Conservation (phyloP, 2,797 vertebrate species). For the Halcyon chelicuti region DNA sequence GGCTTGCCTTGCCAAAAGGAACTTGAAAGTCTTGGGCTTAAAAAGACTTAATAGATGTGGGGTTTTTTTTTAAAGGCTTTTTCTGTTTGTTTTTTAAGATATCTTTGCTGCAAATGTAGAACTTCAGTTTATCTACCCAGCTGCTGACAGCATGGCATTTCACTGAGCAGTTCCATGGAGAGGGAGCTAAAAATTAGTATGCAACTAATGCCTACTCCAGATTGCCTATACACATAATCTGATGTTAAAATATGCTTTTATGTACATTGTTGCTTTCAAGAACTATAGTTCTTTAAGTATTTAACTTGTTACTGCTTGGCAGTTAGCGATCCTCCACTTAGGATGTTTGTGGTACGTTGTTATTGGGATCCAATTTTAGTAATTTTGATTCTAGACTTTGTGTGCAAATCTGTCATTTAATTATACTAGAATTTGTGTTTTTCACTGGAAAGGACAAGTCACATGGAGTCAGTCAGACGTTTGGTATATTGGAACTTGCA, state of each 20-base stretch:
- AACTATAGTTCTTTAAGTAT: not conserved
- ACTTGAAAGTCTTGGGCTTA: not conserved
- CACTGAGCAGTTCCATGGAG: not conserved
- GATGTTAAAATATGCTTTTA: not conserved
- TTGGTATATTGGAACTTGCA: not conserved
- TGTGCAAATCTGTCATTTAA: rapidly evolving
- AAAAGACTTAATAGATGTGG: not conserved
- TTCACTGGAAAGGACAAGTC: rapidly evolving
- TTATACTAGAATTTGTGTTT: not conserved
- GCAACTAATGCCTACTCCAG: not conserved
- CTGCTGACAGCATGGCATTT: not conserved
- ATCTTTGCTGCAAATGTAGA: not conserved
- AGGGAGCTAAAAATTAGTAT: not conserved
- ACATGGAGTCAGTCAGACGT: not conserved
- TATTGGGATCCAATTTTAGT: not conserved
- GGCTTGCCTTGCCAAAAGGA: not conserved
- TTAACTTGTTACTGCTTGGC: not conserved
- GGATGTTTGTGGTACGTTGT: not conserved
- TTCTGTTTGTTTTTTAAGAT: not conserved
- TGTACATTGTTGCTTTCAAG: not conserved
- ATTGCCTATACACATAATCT: not conserved
- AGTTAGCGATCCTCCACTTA: not conserved
- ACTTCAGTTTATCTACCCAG: not conserved
- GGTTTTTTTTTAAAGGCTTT: not conserved
- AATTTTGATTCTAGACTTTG: not conserved